Evolutionary conservation across 1,140 invertebrate species (phyloP).

Genomic region (Drosophila sproati): DNA sequence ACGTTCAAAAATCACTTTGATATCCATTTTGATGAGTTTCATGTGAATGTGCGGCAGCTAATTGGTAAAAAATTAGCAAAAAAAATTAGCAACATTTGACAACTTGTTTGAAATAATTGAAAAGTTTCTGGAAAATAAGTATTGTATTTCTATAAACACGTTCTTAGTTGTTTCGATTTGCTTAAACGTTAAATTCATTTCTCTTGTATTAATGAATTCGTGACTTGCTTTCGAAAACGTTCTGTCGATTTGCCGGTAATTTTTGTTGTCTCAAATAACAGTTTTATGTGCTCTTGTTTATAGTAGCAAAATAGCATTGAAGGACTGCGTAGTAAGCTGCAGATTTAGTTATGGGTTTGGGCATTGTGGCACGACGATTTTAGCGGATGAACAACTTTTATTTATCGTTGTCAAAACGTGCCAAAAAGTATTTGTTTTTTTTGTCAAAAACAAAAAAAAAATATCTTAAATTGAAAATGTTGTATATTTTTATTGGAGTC

Average conservation of each 20-base stretch:
- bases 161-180: too few species aligned
- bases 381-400: constrained; percentile 48
- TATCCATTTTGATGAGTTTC: background rate
- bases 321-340: background rate
- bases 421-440: constrained; percentile 51
- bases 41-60: background rate
- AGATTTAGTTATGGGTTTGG: background rate
- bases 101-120: too few species aligned
- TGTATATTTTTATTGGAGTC: constrained; percentile 46
- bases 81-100: too few species aligned
- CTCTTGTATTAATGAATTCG: too few species aligned
- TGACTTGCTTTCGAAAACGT: too few species aligned
- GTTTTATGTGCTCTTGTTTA: background rate
- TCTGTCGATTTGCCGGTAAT: background rate
- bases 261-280: background rate
- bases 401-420: constrained; percentile 65
- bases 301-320: background rate
- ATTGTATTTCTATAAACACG: too few species aligned
- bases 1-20: background rate
- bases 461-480: constrained; percentile 62
- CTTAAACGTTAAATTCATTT: too few species aligned
- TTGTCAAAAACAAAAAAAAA: constrained; percentile 22
- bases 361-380: constrained; percentile 12
- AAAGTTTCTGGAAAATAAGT: too few species aligned
- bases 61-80: background rate